Evolutionary conservation across 1,140 invertebrate species (phyloP).

Genomic region (Drosophila leontia): DNA sequence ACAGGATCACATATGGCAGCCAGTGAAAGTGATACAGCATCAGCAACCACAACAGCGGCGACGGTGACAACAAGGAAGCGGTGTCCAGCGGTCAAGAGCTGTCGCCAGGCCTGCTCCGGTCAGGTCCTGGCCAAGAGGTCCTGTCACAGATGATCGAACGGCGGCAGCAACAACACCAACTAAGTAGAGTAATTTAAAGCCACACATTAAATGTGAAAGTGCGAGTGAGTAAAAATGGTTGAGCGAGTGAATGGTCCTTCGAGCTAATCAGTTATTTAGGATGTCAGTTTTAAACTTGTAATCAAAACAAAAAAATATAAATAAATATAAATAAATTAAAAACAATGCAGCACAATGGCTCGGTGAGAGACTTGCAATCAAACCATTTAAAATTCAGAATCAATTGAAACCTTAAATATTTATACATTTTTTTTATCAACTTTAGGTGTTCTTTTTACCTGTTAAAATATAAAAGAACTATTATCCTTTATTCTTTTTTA

Average conservation of each 20-base stretch:
- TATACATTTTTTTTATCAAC: background rate
- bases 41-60: background rate
- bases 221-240: conserved; percentile 18
- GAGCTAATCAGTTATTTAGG: conserved; percentile 9
- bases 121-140: conserved; percentile 38
- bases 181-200: conserved; percentile 49
- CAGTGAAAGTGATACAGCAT: conserved; percentile 19
- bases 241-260: conserved; percentile 32
- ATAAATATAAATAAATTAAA: conserved; percentile 10
- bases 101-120: conserved; percentile 35
- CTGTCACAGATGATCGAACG: conserved; percentile 73
- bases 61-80: conserved; percentile 25
- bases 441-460: background rate
- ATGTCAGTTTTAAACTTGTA: conserved; percentile 51
- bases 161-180: conserved; percentile 17
- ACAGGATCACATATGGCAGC: conserved; percentile 24
- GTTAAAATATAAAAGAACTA: too few relatives aligned
- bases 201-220: conserved; percentile 55
- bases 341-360: conserved; percentile 29
- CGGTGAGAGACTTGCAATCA: background rate
- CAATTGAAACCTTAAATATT: background rate
- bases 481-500: background rate
- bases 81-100: conserved; percentile 49
- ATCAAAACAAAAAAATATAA: conserved; percentile 1
- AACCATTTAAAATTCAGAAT: background rate